Percentiles rank a stretch among this genome's conserved stretches.
These are phyloP conservation scores for Anolis carolinensis DNA, from an alignment of 2,113 vertebrate genomes.

Conservation along the genomic window DNA sequence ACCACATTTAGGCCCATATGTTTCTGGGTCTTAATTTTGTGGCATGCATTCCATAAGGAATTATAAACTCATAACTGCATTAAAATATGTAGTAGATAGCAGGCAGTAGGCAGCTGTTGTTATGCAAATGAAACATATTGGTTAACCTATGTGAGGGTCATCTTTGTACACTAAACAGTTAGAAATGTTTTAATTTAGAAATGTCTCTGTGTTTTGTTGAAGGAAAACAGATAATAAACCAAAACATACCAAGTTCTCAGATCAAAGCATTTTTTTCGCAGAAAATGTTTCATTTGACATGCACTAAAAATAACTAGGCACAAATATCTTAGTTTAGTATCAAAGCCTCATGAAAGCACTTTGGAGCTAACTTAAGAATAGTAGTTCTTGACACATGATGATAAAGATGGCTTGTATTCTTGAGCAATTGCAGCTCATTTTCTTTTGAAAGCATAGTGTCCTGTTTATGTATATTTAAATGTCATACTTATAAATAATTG, in stretches of 20 bases:
- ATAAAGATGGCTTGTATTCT: slow-evolving; percentile 38
- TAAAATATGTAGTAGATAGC: neutral
- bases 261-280: neutral
- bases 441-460: slow-evolving; percentile 44
- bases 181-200: slow-evolving; percentile 27
- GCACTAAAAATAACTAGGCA: slow-evolving; percentile 9
- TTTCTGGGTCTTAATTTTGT: neutral
- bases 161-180: neutral
- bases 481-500: slow-evolving; percentile 15
- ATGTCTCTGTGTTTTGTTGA: neutral
- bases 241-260: neutral
- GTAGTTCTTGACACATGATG: slow-evolving; percentile 34
- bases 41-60: neutral
- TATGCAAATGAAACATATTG: neutral
- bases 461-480: slow-evolving; percentile 27
- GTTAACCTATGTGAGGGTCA: slow-evolving; percentile 25
- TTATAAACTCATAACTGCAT: neutral
- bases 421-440: slow-evolving; percentile 6
- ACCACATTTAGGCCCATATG: neutral
- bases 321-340: slow-evolving; percentile 30
- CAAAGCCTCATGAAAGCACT: slow-evolving; percentile 32
- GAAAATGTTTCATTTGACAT: neutral
- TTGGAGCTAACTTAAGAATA: slow-evolving; percentile 29
- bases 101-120: neutral
- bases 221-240: slow-evolving; percentile 31